Base-by-base conservation (phyloP, 2,113 vertebrate species). In the Xyrauchen texanus region DNA sequence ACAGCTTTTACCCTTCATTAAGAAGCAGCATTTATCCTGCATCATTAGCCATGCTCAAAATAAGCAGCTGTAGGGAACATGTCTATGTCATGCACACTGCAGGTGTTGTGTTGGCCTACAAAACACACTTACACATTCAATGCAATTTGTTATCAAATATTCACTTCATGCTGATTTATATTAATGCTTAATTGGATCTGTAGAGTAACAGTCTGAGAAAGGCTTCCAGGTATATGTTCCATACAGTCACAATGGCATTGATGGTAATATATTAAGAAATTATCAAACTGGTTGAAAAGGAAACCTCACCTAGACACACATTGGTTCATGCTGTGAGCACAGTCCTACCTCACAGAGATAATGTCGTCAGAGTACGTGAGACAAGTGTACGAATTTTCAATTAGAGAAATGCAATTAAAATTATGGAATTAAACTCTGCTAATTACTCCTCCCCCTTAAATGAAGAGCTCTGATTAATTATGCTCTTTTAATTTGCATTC, bases 401-500 rank as follows among this genome's bases (percentile, higher is more conserved):
- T 86, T 85, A 85, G 65, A 86, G 82, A 81, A 83, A 78, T 45
- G 68, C 75, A 82, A 79, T 83, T 82, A 82, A 62, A 85, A 78
- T 74, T 78, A 81, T 46, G 72, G 82, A 85, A 87, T 85, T 83
- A 83, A 79, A 81, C 53, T 52, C 68, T 64, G 57, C 74, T 86
- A 84, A 84, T 84, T 83, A 83, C 77, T 70, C 82, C 46, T 77
- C 70, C 58, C 64, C 79, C 77, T 64, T 51, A 55, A 77, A 58
- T 68, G 66, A 77, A 77, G 73, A 74, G 70, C 76, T 66, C 52
- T 65, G 79, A 85, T 85, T 75, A 82, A 82, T 85, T 83, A 85
- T 87, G 81, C 73, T 75, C 70, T 78, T 85, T 86, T 86, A 85
- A 86, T 86, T 82, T 85, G 82, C 81, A 80, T 83, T 84, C 72